Base-by-base conservation (phyloP, 2,888 invertebrate genomes). In the Myopa testacea region DNA sequence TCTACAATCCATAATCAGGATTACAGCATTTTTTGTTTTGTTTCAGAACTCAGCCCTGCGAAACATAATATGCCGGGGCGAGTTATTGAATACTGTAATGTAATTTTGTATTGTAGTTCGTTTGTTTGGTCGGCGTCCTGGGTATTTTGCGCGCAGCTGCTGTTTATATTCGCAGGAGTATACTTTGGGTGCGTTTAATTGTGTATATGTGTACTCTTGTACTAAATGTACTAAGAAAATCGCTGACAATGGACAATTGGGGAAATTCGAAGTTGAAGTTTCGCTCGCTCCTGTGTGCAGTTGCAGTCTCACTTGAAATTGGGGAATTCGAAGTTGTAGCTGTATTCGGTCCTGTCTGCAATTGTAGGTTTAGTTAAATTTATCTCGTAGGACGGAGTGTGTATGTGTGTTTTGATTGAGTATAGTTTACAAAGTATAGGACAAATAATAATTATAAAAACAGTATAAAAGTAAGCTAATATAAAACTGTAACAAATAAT, bases 61-160 rank as follows among this genome's bases (percentile, higher is more conserved):
- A 45, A 45, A 10, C 1, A 1, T 45, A 45, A 45, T 45, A 45
- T 45, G 3, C 45, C 45, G 45, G 45, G 45, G 3, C 45, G 3
- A 45, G 10, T 45, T 45, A 45, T 6, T 10, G 45, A 6, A 45
- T 45, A 45, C 6, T 45, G 45, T 45, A 45, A 55, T 16, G 55
- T n/a, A 6, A 55, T 55, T 55, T 55, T 55, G 55, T 55, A 55
- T 55, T 55, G 55, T 55, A 55, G 16, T 55, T 12, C 4, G 55
- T n/a, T 55, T 55, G 55, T n/a, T 55, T 55, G 55, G n/a, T n/a
- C 55, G 14, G 55, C 55, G 55, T 55, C 55, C 55, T 55, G 45
- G 55, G 14, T 55, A n/a, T 55, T n/a, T n/a, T 55, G 55, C 14
- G 55, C 55, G 55, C 55, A 55, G 55, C 55, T 55, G 55, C 55